phyloP scores from a whole-genome alignment of 53 echinoderm and acorn worm genomes.

The Stichopus horrens region DNA sequence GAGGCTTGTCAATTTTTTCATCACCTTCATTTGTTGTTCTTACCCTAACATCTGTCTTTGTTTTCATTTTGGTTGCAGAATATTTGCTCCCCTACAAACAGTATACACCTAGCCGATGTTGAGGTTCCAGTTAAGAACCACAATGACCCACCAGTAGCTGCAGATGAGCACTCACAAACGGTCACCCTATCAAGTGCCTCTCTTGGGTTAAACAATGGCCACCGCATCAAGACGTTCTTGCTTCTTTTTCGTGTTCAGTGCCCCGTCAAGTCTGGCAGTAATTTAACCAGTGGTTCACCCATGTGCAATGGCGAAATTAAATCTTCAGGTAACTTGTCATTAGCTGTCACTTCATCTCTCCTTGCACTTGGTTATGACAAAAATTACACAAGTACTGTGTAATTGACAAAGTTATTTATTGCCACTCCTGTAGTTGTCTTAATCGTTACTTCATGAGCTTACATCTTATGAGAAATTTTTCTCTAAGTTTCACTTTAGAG shows the following conservation, averaged over 20 bases:
- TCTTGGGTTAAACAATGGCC: slow-evolving; percentile 71
- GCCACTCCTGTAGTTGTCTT: too few relatives aligned
- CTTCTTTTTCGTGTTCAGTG: slow-evolving; percentile 76
- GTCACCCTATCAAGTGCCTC: slow-evolving; percentile 54
- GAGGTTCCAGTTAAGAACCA: slow-evolving; percentile 50
- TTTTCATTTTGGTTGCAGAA: slow-evolving; percentile 20
- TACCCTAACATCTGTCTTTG: not conserved
- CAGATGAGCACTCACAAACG: slow-evolving; percentile 5
- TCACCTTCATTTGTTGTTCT: not conserved
- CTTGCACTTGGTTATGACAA: too few relatives aligned
- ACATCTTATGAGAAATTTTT: too few relatives aligned
- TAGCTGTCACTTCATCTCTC: not conserved
- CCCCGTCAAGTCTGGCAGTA: slow-evolving; percentile 33
- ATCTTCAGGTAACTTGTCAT: slow-evolving; percentile 15
- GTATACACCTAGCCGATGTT: slow-evolving; percentile 38
- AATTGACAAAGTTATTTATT: too few relatives aligned
- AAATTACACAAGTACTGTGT: too few relatives aligned
- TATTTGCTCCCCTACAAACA: slow-evolving; percentile 49
- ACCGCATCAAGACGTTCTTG: slow-evolving; percentile 81
- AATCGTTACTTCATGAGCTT: too few relatives aligned
- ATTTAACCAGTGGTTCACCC: slow-evolving; percentile 21
- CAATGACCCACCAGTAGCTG: slow-evolving; percentile 3
- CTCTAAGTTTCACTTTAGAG: too few relatives aligned
- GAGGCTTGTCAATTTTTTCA: not conserved
- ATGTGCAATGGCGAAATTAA: slow-evolving; percentile 76